Conservation (phyloP, 2,888 invertebrate species). For the Priocnemis perturbator region DNA sequence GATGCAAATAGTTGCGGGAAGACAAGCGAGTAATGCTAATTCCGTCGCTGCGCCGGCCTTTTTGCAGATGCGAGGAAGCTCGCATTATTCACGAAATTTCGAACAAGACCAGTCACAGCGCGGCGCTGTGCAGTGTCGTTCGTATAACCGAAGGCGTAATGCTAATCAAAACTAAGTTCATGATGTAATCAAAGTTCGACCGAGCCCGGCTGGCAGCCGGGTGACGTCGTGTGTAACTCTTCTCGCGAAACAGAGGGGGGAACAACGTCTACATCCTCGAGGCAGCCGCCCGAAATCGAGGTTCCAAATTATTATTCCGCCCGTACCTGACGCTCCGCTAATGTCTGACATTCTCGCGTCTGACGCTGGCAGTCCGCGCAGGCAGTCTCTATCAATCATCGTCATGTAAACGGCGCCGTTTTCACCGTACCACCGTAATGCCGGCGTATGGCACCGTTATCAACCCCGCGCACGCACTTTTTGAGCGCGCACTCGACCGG, state of each 20-base stretch:
- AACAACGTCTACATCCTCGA: slow-evolving; percentile 19
- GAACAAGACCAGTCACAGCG: slow-evolving; percentile 14
- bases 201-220: slow-evolving; percentile 51
- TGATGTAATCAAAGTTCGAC: slow-evolving; percentile 61
- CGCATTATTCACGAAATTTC: slow-evolving; percentile 30
- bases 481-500: too few relatives aligned
- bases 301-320: slow-evolving; percentile 44
- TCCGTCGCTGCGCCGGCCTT: not conserved
- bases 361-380: too few relatives aligned
- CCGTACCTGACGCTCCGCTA: slow-evolving; percentile 5
- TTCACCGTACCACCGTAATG: too few relatives aligned
- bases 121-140: slow-evolving; percentile 15
- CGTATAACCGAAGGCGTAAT: slow-evolving; percentile 50
- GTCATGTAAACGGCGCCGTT: too few relatives aligned
- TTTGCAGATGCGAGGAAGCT: slow-evolving; percentile 3
- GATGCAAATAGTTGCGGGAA: not conserved
- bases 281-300: slow-evolving; percentile 8
- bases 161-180: slow-evolving; percentile 62
- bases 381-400: too few relatives aligned
- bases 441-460: too few relatives aligned
- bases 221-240: slow-evolving; percentile 56
- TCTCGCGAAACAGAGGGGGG: slow-evolving; percentile 16
- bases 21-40: not conserved
- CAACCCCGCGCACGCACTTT: too few relatives aligned
- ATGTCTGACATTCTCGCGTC: not conserved